phyloP scores from a whole-genome alignment of 2,888 invertebrate genomes.

The Lycocerus yunnanus region DNA sequence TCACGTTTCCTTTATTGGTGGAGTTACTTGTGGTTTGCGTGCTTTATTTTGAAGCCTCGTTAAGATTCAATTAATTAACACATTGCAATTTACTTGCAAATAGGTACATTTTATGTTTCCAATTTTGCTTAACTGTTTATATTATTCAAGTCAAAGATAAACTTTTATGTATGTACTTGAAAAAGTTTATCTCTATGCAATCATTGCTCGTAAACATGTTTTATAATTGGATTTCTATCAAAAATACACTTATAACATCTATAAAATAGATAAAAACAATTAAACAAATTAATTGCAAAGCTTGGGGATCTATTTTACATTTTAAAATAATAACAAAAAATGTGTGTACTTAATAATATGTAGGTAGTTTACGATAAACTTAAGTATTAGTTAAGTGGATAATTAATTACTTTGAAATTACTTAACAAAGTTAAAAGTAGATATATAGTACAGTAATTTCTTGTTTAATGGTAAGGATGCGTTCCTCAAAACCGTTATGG shows the following conservation, averaged over 20 bases:
- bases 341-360: not conserved
- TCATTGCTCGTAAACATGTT: not conserved
- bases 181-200: not conserved
- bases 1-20: constrained; percentile 35
- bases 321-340: not conserved
- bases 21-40: constrained; percentile 30
- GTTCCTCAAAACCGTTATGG: no score
- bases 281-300: not conserved
- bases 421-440: not conserved
- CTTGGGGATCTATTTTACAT: not conserved
- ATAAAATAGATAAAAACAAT: not conserved
- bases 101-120: constrained; percentile 20
- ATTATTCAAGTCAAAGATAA: constrained; percentile 17
- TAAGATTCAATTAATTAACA: constrained; percentile 35
- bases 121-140: constrained; percentile 13
- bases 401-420: not conserved
- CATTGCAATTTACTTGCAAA: constrained; percentile 28
- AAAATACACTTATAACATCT: not conserved
- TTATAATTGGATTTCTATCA: constrained; percentile 1
- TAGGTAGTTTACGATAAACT: not conserved
- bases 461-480: no score
- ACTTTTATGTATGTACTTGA: not conserved
- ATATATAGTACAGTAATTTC: not conserved
- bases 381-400: not conserved
- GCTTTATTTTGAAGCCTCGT: constrained; percentile 31